Evolutionary conservation across 2,113 vertebrate species (phyloP), one percentile per base, ranked within the genome.

Genomic region (Rhea pennata): DNA sequence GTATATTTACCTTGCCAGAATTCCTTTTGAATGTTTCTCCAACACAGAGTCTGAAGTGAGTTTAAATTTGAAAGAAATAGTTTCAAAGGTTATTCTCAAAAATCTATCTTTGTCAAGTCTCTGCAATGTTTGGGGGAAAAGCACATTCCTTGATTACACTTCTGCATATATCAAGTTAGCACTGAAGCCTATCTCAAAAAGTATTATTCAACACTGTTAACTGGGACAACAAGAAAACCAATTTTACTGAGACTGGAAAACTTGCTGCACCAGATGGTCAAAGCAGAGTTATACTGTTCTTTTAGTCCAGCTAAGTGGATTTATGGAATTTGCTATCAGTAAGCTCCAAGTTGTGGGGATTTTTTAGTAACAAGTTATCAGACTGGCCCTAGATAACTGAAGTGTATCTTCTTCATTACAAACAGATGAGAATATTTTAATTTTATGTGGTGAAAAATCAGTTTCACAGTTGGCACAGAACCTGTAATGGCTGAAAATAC

Each of bases 101-200:
- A 59, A 77, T 62, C 36, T 67, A 53, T 84, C 90, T 51, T 44
- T n/a, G 17, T 36, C 21, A 51, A 31, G 27, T n/a, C 20, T 22
- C 53, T 69, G n/a, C 23, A 7, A 0, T 64, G 16, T 7, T 39
- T 21, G 27, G 23, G 40, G 54, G 54, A 39, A 44, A 59, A 54
- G 31, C 29, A 24, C 12, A 1, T 80, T 76, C 33, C 31, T 8
- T 26, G 70, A 6, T 59, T 74, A 4, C 6, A 4, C 15, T 44
- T 19, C 2, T 0, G 3, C 0, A 0, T 36, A 0, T 2, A 0
- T 77, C 11, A 1, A 2, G 21, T 85, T 42, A 66, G 19, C 13
- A 1, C 46, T 56, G 71, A 26, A 70, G 53, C 31, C 44, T 46
- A 21, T 2, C 33, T 86, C 56, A 42, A 7, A 0, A 39, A 14